Conservation (phyloP, 2,113 vertebrate species). For the Rhinoderma darwinii region DNA sequence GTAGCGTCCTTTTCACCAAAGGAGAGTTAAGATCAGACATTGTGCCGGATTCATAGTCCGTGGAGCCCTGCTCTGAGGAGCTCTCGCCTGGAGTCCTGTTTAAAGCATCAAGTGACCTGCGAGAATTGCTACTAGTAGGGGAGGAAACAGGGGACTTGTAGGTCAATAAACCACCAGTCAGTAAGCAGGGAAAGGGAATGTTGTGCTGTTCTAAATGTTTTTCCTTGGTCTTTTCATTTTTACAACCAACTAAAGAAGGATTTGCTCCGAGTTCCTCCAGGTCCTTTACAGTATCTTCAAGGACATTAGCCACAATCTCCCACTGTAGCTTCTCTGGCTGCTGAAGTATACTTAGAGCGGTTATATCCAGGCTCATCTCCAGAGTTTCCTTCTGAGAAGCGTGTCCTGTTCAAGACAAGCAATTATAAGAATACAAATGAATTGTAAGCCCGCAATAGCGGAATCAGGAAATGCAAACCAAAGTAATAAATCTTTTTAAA, state of each 20-base stretch:
- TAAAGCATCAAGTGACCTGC: constrained; percentile 86
- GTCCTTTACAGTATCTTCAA: constrained; percentile 98
- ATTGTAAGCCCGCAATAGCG: neutral
- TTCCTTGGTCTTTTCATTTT: constrained; percentile 93
- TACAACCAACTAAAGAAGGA: constrained; percentile 84
- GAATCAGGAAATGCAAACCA: too few relatives aligned
- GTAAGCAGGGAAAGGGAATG: constrained; percentile 98
- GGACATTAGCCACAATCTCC: constrained; percentile 97
- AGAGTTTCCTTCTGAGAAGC: constrained; percentile 92
- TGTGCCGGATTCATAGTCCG: constrained; percentile 93
- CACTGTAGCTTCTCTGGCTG: constrained; percentile 98
- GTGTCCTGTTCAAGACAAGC: constrained; percentile 78
- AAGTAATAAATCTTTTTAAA: too few relatives aligned
- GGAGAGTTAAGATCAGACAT: constrained; percentile 88
- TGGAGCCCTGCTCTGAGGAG: constrained; percentile 88
- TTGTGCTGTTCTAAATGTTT: constrained; percentile 92
- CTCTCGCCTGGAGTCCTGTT: constrained; percentile 91
- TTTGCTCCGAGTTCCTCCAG: constrained; percentile 97
- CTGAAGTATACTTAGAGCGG: constrained; percentile 93
- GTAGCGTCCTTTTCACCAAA: constrained; percentile 90
- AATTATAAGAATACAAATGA: neutral
- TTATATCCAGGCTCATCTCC: constrained; percentile 93
- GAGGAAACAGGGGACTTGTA: constrained; percentile 90
- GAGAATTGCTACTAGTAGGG: constrained; percentile 82
- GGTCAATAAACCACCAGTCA: constrained; percentile 93